Evolutionary conservation across 2,797 vertebrate genomes (phyloP).

Genomic region (Pteropus rufus): DNA sequence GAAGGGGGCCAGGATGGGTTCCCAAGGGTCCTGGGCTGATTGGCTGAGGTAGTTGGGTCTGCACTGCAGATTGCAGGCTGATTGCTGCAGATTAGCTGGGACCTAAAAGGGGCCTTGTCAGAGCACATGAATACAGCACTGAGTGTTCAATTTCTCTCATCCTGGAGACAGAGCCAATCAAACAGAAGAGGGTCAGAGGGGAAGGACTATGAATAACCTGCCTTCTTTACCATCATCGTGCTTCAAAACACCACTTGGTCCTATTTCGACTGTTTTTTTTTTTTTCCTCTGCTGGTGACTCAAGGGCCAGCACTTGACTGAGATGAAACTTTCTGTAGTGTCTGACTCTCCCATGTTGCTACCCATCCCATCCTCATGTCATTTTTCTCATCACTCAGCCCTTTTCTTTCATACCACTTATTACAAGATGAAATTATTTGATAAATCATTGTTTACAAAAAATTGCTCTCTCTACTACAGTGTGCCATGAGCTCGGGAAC

Average conservation of each 20-base stretch:
- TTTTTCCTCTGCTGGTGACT: neutral
- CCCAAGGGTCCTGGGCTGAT: constrained; percentile 14
- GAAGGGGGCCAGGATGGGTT: neutral
- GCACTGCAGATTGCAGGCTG: neutral
- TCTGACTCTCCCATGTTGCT: neutral
- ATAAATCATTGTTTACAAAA: constrained; percentile 8
- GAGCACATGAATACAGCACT: neutral
- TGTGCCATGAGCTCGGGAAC: neutral
- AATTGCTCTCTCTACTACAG: neutral
- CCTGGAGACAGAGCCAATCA: constrained; percentile 37
- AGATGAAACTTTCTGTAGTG: neutral
- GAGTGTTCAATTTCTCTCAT: constrained; percentile 31
- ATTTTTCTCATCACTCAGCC: neutral
- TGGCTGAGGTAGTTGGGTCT: neutral
- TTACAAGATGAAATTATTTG: neutral
- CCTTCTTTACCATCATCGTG: neutral
- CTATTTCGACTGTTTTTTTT: neutral
- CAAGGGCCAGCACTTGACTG: neutral
- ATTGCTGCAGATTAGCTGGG: constrained; percentile 32
- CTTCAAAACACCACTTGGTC: constrained; percentile 13
- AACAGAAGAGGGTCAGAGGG: neutral
- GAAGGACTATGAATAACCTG: neutral
- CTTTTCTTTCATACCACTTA: neutral
- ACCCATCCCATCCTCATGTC: neutral
- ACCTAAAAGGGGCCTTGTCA: constrained; percentile 6